phyloP scores from a whole-genome alignment of 2,113 vertebrate genomes.

The Nibea albiflora region DNA sequence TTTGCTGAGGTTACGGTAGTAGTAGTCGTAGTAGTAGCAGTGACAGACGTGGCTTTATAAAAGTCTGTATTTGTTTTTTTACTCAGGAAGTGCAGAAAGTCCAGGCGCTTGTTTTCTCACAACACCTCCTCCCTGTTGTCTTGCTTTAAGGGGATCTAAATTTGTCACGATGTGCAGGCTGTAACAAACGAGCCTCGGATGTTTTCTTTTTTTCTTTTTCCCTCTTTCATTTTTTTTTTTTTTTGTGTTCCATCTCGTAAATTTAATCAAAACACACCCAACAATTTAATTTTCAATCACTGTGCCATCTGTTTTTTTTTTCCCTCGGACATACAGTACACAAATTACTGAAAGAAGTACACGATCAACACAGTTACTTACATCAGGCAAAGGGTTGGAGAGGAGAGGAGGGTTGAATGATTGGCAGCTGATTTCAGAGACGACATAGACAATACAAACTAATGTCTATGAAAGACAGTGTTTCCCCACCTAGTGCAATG shows the following conservation, averaged over 20 bases:
- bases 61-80: constrained; percentile 40
- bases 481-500: constrained; percentile 77
- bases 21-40: constrained; percentile 55
- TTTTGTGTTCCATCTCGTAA: constrained; percentile 43
- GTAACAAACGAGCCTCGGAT: constrained; percentile 43
- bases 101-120: constrained; percentile 46
- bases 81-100: constrained; percentile 61
- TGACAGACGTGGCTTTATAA: constrained; percentile 66
- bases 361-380: constrained; percentile 83
- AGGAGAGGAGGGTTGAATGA: constrained; percentile 61
- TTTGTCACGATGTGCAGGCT: constrained; percentile 51
- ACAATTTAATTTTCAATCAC: constrained; percentile 63
- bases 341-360: constrained; percentile 81
- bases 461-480: constrained; percentile 73
- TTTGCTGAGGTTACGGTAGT: constrained; percentile 61
- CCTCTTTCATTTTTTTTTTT: constrained; percentile 13
- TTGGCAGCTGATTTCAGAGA: constrained; percentile 77
- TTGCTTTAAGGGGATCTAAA: constrained; percentile 62
- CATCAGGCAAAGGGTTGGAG: constrained; percentile 76
- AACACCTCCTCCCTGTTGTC: constrained; percentile 60
- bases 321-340: constrained; percentile 79
- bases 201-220: neutral
- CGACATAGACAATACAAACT: constrained; percentile 76
- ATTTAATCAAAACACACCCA: constrained; percentile 71
- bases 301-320: constrained; percentile 53